Base-by-base conservation (phyloP, 1,140 invertebrate genomes). In the Lordiphosa clarofinis region DNA sequence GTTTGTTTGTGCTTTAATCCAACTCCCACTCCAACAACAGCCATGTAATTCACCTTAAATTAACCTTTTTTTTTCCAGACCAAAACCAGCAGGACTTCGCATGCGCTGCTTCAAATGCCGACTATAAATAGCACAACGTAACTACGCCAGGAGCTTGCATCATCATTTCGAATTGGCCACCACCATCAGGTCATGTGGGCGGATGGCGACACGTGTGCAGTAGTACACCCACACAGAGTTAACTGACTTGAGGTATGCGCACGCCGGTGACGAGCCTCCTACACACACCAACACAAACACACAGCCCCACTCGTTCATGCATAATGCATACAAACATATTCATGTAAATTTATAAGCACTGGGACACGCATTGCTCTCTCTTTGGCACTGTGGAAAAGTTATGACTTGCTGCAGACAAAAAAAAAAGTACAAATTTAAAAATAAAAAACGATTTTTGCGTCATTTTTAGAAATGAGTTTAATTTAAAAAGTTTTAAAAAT, bases 201-300 rank as follows among this genome's bases (percentile, higher is more conserved):
- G 24, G 43, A 46, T 46, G 43, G 43, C 31, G 24, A 13, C 43
- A 46, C 43, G 43, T 46, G 43, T 31, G 43, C 43, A 11, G 7
- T 6, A 31, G n/a, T n/a, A n/a, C 43, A 46, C 24, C 24, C 43
- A 46, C 43, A 46, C 24, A 46, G 11, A 31, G 10, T 31, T n/a
- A n/a, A 15, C 15, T 15, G 15, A 15, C 15, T 9, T 46, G 43
- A 31, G 43, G 28, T 46, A 46, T 46, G 43, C 43, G 43, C 43
- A 46, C 43, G 43, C 43, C 43, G 43, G 43, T 46, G 43, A 46
- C 43, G 43, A 46, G 43, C 43, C 43, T 46, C 43, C 43, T 31
- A 46, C 43, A 31, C 24, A 46, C 43, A 46, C 24, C 7, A 7
- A 28, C 6, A 28, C 24, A 6, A 28, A 6, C 24, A 28, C 3